phyloP scores from a whole-genome alignment of 1,140 invertebrate species.

The Hylyphantes graminicola region DNA sequence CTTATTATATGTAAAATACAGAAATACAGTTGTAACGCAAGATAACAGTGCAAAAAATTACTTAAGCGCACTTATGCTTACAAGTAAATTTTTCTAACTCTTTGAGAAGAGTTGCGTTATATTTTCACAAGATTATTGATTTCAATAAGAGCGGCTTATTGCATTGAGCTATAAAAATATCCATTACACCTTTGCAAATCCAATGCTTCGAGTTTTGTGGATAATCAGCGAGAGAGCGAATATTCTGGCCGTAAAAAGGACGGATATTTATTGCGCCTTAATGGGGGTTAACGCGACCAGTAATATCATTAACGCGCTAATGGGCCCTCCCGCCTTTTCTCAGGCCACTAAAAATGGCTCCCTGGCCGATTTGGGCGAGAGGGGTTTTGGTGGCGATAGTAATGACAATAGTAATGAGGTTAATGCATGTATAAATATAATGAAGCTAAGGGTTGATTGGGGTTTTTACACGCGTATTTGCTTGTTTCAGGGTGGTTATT shows the following conservation, averaged over 20 bases:
- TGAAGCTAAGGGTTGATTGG: constrained; percentile 13
- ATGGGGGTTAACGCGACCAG: constrained; percentile 56
- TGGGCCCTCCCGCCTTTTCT: constrained; percentile 34
- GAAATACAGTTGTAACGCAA: too few relatives aligned
- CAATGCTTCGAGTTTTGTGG: not conserved
- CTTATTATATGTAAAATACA: too few relatives aligned
- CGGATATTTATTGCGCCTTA: constrained; percentile 55
- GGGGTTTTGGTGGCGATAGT: constrained; percentile 7
- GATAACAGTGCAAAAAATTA: too few relatives aligned
- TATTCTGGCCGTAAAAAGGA: constrained; percentile 52
- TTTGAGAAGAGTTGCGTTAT: too few relatives aligned
- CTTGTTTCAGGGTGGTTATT: too few relatives aligned
- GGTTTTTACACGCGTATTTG: not conserved
- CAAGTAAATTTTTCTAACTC: too few relatives aligned
- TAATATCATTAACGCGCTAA: constrained; percentile 57
- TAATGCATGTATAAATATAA: constrained; percentile 44
- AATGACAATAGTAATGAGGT: constrained; percentile 46
- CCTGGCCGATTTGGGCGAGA: constrained; percentile 10
- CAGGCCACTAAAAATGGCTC: constrained; percentile 30
- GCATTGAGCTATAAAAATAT: not conserved
- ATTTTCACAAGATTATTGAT: too few relatives aligned
- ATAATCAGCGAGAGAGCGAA: constrained; percentile 33
- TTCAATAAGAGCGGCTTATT: too few relatives aligned
- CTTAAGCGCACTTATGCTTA: too few relatives aligned
- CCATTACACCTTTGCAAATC: too few relatives aligned